These are phyloP conservation scores for Ivindomyrus marchei DNA, from an alignment of 2,113 vertebrate genomes.

Conservation along the genomic window DNA sequence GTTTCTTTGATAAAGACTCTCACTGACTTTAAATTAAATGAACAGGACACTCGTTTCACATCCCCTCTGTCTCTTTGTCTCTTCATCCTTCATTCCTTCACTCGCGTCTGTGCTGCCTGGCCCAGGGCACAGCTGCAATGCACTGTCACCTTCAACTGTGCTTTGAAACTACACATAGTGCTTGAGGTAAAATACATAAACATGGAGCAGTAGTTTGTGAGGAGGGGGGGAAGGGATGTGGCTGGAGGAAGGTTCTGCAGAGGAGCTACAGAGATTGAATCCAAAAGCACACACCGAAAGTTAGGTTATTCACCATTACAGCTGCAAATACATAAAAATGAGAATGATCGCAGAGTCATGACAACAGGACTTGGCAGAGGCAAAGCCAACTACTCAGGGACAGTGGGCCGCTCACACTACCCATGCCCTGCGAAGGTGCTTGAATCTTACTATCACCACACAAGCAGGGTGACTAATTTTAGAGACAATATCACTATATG, in stretches of 20 bases:
- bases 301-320: background rate
- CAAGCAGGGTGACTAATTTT: background rate
- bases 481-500: background rate
- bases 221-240: background rate
- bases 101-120: background rate
- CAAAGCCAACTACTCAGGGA: background rate
- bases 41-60: background rate
- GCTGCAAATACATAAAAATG: background rate
- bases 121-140: background rate
- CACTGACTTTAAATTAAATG: background rate
- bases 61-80: slow-evolving; percentile 19
- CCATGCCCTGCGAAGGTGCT: background rate
- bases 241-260: background rate
- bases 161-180: slow-evolving; percentile 37
- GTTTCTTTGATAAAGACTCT: background rate
- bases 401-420: background rate
- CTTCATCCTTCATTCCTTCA: background rate
- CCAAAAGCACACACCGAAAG: background rate
- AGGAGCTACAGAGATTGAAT: background rate
- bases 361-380: background rate
- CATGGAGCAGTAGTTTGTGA: background rate
- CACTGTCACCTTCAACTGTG: slow-evolving; percentile 17
- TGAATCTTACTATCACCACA: background rate
- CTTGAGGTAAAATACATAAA: slow-evolving; percentile 18
- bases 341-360: background rate